phyloP scores from a whole-genome alignment of 2,888 invertebrate genomes.

The Chirona hameri region DNA sequence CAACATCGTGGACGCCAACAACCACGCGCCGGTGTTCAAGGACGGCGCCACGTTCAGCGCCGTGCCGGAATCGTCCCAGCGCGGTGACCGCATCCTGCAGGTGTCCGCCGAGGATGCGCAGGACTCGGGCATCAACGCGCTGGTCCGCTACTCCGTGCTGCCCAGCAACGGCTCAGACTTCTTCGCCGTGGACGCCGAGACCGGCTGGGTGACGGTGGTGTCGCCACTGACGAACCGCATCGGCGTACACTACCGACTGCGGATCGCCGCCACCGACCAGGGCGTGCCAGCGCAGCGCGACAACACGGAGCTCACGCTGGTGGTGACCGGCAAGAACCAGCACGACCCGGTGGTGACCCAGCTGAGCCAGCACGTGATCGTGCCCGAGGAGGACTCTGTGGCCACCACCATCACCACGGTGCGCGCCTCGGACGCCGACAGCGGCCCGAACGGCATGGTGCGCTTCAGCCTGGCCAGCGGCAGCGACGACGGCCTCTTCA shows the following conservation, averaged over 20 bases:
- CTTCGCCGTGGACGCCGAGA: constrained; percentile 45
- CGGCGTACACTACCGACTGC: constrained; percentile 59
- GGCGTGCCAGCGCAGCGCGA: constrained; percentile 83
- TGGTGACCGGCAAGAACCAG: constrained; percentile 80
- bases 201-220: constrained; percentile 67
- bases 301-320: constrained; percentile 65
- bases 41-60: constrained; percentile 67
- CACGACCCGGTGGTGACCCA: constrained; percentile 75
- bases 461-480: constrained; percentile 79
- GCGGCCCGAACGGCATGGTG: constrained; percentile 85
- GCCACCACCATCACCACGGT: constrained; percentile 81
- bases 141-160: constrained; percentile 44
- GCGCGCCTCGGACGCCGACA: constrained; percentile 77
- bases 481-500: constrained; percentile 67
- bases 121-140: constrained; percentile 48
- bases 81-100: constrained; percentile 39
- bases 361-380: constrained; percentile 76
- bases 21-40: constrained; percentile 80
- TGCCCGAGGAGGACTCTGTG: constrained; percentile 84
- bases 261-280: constrained; percentile 73
- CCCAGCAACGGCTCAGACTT: constrained; percentile 47
- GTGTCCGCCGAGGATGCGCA: constrained; percentile 43
- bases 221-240: constrained; percentile 54
- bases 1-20: constrained; percentile 87
- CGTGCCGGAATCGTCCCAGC: constrained; percentile 61